Conservation (phyloP, 2,113 vertebrate genomes). For the Fulica atra region DNA sequence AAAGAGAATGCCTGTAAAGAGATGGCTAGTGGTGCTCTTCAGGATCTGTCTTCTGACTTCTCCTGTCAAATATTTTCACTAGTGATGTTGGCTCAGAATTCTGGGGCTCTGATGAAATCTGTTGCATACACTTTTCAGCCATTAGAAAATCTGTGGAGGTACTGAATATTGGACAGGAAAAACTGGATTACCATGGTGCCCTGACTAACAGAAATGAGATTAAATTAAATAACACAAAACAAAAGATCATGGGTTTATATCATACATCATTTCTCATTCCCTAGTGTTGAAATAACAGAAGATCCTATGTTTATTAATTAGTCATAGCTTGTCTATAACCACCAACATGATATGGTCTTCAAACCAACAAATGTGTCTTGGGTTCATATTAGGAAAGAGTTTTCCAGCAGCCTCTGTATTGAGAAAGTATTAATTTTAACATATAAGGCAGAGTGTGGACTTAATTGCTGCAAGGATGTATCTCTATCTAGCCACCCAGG, state of each 20-base stretch:
- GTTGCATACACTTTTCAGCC: not conserved
- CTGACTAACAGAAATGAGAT: not conserved
- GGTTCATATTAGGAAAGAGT: not conserved
- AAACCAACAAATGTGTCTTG: not conserved
- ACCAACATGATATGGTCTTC: not conserved
- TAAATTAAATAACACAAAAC: not conserved
- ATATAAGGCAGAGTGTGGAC: not conserved
- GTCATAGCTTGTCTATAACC: not conserved
- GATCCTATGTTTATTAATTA: not conserved
- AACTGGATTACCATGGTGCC: not conserved
- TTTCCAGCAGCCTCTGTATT: not conserved
- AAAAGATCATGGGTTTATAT: not conserved
- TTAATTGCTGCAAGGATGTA: not conserved
- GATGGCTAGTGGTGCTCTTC: not conserved
- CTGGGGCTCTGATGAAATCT: not conserved
- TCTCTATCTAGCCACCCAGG: not conserved
- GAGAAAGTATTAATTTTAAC: not conserved
- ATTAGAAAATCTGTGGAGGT: not conserved
- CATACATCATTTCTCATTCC: not conserved
- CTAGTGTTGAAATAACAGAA: not conserved
- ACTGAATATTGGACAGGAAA: not conserved
- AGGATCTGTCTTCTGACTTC: not conserved
- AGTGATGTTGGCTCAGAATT: not conserved
- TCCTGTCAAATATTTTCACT: not conserved
- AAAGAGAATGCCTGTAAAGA: not conserved